These are phyloP conservation scores for Otolemur crassicaudatus DNA, from an alignment of 2,797 vertebrate genomes.

Conservation along the genomic window DNA sequence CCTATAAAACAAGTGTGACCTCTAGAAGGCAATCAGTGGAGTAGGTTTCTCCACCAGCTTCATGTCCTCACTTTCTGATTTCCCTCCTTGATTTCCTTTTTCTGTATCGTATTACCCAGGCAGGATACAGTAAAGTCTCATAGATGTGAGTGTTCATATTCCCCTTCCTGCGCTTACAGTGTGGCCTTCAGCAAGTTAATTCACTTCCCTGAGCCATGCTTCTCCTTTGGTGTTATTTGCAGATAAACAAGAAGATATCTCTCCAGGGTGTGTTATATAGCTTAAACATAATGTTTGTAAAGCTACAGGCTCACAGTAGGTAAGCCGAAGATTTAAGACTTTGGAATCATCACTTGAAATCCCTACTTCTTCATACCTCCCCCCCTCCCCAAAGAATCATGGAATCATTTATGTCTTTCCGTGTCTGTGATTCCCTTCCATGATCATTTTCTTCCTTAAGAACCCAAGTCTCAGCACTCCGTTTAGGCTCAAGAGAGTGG, in stretches of 20 bases:
- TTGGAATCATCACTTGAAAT: background rate
- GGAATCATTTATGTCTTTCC: background rate
- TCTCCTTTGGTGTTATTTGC: background rate
- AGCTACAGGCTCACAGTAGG: background rate
- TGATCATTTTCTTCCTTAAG: background rate
- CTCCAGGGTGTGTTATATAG: background rate
- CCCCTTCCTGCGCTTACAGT: background rate
- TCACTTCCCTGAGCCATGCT: background rate
- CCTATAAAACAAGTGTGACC: background rate
- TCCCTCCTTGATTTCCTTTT: background rate
- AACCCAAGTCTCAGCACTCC: rapidly evolving
- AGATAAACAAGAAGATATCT: background rate
- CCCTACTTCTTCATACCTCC: background rate
- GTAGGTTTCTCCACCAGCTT: background rate
- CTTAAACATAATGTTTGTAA: background rate
- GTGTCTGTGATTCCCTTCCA: background rate
- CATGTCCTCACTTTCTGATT: background rate
- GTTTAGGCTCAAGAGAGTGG: background rate
- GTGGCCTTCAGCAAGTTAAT: background rate
- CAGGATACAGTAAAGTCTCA: background rate
- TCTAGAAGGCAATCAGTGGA: background rate
- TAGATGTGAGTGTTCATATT: background rate
- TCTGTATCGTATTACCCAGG: background rate
- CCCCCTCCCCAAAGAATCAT: too few species aligned
- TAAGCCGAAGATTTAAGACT: background rate